These are phyloP conservation scores for Steinernema khuongi DNA, from an alignment of 1,140 invertebrate species.

Conservation along the genomic window DNA sequence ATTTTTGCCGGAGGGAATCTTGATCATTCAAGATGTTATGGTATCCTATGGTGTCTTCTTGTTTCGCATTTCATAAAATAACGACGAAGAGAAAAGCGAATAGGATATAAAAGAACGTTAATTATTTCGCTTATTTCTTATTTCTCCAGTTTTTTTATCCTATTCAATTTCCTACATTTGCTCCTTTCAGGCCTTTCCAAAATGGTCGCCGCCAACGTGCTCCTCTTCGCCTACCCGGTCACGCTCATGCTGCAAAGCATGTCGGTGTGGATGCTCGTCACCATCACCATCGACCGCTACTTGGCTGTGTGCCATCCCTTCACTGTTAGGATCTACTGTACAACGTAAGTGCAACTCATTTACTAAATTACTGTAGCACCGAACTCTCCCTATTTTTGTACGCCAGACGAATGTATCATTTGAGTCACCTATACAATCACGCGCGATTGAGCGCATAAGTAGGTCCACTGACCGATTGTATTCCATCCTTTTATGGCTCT, in stretches of 20 bases:
- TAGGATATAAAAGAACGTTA: conserved; percentile 5
- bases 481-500: too few relatives aligned
- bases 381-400: too few relatives aligned
- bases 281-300: conserved; percentile 89
- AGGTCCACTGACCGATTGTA: too few relatives aligned
- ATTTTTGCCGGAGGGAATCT: too few relatives aligned
- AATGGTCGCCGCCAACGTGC: conserved; percentile 37
- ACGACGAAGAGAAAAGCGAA: neutral
- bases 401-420: too few relatives aligned
- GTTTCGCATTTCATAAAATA: too few relatives aligned
- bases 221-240: conserved; percentile 53
- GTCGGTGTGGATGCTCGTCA: conserved; percentile 66
- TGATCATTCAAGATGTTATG: too few relatives aligned
- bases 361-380: too few relatives aligned
- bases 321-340: conserved; percentile 49
- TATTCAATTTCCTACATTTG: conserved; percentile 29
- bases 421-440: too few relatives aligned
- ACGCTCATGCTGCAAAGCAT: conserved; percentile 52
- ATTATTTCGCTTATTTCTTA: neutral
- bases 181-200: conserved; percentile 30
- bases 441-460: too few relatives aligned
- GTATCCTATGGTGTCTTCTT: too few relatives aligned
- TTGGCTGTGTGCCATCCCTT: conserved; percentile 65
- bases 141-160: neutral
- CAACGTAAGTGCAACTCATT: too few relatives aligned